Percentiles rank a stretch among this genome's conserved stretches.
Conservation (phyloP, 1,140 invertebrate genomes). For the Zaprionus ghesquierei region DNA sequence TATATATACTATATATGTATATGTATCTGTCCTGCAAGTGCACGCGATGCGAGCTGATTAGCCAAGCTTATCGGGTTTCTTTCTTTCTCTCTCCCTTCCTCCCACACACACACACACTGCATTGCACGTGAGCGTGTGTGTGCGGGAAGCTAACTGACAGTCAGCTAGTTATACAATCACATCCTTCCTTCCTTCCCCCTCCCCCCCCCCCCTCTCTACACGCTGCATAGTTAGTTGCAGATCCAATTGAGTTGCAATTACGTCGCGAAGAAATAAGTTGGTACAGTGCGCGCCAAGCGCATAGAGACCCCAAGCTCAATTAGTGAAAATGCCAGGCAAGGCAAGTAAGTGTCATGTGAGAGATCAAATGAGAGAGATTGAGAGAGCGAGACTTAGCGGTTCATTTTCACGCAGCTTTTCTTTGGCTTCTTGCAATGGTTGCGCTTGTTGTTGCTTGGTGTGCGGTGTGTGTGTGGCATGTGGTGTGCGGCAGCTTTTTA, state of each 20-base stretch:
- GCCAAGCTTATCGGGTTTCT: no score
- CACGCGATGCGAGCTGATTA: no score
- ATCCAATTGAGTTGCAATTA: constrained; percentile 31
- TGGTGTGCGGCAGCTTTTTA: constrained; percentile 17
- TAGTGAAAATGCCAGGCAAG: background rate
- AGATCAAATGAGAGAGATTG: background rate
- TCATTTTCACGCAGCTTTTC: constrained; percentile 36
- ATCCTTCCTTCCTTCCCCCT: background rate
- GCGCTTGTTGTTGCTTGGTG: constrained; percentile 1
- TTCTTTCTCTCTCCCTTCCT: no score
- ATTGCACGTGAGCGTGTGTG: background rate
- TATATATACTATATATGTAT: no score
- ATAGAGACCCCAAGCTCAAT: background rate
- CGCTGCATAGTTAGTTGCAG: background rate
- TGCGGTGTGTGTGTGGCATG: constrained; percentile 9
- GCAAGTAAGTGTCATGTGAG: background rate
- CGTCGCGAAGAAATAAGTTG: constrained; percentile 5
- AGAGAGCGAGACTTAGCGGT: background rate
- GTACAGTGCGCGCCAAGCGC: background rate
- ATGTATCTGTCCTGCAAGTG: no score
- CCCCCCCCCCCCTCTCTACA: background rate
- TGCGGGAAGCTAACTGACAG: background rate
- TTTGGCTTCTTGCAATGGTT: constrained; percentile 5
- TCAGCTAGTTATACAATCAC: background rate
- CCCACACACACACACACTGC: background rate